Base-by-base conservation (phyloP, 2,113 vertebrate genomes). In the Beaufortia kweichowensis region DNA sequence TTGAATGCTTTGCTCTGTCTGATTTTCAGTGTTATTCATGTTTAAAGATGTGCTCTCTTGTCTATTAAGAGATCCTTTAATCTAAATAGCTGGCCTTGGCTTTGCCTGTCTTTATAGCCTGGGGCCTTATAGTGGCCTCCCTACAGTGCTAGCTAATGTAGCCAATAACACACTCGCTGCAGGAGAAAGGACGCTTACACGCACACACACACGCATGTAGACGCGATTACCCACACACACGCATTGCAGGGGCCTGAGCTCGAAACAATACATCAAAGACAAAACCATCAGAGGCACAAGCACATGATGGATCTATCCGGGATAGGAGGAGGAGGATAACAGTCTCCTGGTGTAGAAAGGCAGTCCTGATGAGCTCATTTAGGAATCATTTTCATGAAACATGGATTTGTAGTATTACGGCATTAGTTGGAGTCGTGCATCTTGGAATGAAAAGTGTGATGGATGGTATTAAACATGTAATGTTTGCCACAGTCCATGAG, bases 1-100 rank as follows among this genome's bases (percentile, higher is more conserved):
- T 74, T 59, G 31, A 81, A 62, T 81, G 31, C 62, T 63, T 74
- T 74, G 24, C 69, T 61, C 70, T 75, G 69, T 68, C 63, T 63
- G 77, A 78, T 64, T 75, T 78, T 56, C 48, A 35, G 70, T 3
- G 28, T 78, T 81, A 39, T 63, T 78, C 56, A 46, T 81, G 62
- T 81, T 81, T 81, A 75, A 78, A 81, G 63, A 69, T 74, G 70
- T 68, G 63, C 67, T 67, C 56, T 75, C 63, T 68, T 65, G 28
- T 72, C 66, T 65, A 75, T 80, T 80, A 80, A 28, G 67, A 41
- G 50, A 43, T 23, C 63, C 56, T 83, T 80, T 83, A 80, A 83
- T 77, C 70, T 50, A 26, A 74, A 55, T 62, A 55, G 41, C 57
- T 53, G 50, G 75, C 73, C 55, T 33, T 29, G 72, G 56, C 26